A percentile compares a stretch with the other conserved stretches of the same genome.
These are phyloP conservation scores for Odontomachus brunneus DNA, from an alignment of 1,140 invertebrate species.

Conservation along the genomic window DNA sequence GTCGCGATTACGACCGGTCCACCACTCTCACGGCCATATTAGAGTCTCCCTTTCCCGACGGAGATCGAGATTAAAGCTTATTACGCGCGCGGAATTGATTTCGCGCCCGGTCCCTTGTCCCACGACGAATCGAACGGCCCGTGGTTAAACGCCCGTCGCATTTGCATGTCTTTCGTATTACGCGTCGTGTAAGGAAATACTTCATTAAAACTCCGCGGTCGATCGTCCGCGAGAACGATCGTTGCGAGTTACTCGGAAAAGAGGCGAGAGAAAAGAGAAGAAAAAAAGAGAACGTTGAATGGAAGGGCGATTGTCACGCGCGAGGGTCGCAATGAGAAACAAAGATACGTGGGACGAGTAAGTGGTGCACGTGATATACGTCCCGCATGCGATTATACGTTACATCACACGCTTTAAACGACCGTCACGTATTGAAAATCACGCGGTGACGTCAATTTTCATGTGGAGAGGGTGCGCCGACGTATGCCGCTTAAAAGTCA, in stretches of 20 bases:
- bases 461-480: constrained; percentile 47
- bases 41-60: constrained; percentile 68
- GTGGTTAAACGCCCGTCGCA: constrained; percentile 5
- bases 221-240: constrained; percentile 38
- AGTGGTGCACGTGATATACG: constrained; percentile 21
- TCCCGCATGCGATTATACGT: constrained; percentile 14
- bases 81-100: constrained; percentile 77
- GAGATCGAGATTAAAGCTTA: constrained; percentile 78
- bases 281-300: neutral
- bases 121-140: constrained; percentile 63
- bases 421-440: constrained; percentile 55
- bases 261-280: no score
- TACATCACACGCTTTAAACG: constrained; percentile 43
- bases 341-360: constrained; percentile 39
- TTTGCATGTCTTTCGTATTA: constrained; percentile 37
- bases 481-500: constrained; percentile 51
- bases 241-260: constrained; percentile 57
- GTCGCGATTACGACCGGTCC: constrained; percentile 71
- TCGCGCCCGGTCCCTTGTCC: constrained; percentile 64
- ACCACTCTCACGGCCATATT: constrained; percentile 72
- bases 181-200: constrained; percentile 12
- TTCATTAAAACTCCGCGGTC: constrained; percentile 51
- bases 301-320: neutral
- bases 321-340: neutral
- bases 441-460: constrained; percentile 62